Conservation (phyloP, 2,888 invertebrate species). For the Herminia tarsipennalis region DNA sequence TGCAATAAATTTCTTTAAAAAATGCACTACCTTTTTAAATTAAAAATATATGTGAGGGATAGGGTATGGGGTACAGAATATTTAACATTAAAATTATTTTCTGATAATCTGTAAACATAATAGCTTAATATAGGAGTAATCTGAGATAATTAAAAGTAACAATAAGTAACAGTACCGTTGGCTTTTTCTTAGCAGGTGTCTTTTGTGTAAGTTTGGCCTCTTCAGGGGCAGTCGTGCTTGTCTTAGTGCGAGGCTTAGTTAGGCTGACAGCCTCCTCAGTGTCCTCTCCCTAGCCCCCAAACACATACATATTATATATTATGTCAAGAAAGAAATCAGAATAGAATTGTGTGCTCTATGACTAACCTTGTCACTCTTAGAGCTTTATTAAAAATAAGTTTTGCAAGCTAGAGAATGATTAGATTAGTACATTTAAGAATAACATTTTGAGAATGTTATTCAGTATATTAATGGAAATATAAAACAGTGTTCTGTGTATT, state of each 20-base stretch:
- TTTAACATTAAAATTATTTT: background rate
- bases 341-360: constrained; percentile 11
- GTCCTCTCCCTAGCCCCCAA: constrained; percentile 75
- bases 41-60: no score
- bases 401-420: constrained; percentile 13
- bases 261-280: constrained; percentile 81
- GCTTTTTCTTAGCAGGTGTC: constrained; percentile 81
- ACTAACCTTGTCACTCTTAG: constrained; percentile 15
- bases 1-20: background rate
- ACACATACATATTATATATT: constrained; percentile 50
- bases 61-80: background rate
- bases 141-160: constrained; percentile 71
- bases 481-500: constrained; percentile 20
- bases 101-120: no score
- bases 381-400: no score
- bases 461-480: constrained; percentile 24
- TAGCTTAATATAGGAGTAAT: background rate
- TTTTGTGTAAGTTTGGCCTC: constrained; percentile 82
- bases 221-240: constrained; percentile 81
- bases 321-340: constrained; percentile 33
- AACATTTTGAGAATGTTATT: constrained; percentile 18
- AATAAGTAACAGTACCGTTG: constrained; percentile 67
- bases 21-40: no score
- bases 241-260: constrained; percentile 79
- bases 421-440: constrained; percentile 12